A percentile compares a stretch with the other conserved stretches of the same genome.
Evolutionary conservation across 2,797 vertebrate species (phyloP).

Genomic region (Sebastes nivosus): DNA sequence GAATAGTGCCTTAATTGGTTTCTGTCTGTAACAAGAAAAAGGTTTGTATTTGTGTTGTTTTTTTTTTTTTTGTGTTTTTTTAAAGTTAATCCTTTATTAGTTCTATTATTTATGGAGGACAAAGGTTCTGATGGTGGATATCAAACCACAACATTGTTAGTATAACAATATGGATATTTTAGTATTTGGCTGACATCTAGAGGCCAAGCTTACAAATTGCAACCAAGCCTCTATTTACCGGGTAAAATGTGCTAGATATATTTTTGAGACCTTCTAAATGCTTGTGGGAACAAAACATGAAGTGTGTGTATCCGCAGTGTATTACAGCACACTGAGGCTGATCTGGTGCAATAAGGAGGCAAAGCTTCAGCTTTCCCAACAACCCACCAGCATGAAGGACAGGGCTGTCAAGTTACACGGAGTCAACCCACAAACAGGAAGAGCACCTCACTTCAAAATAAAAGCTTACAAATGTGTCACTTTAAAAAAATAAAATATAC

Average conservation of each 20-base stretch:
- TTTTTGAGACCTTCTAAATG: background rate
- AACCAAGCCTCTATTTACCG: background rate
- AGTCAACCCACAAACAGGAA: background rate
- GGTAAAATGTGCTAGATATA: background rate
- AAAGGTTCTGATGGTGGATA: background rate
- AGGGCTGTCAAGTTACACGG: no score
- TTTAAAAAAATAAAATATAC: background rate
- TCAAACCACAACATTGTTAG: background rate
- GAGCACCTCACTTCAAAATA: background rate
- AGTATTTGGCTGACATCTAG: conserved; percentile 57
- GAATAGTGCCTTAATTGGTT: background rate
- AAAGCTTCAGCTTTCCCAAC: background rate
- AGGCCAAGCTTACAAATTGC: conserved; percentile 25
- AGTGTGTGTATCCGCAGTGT: background rate
- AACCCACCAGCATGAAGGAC: background rate
- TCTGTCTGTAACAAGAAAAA: background rate
- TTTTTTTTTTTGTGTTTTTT: background rate
- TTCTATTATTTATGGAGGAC: background rate
- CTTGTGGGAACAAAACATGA: background rate
- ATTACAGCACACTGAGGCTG: background rate
- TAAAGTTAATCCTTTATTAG: background rate
- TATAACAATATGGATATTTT: background rate
- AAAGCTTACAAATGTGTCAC: background rate
- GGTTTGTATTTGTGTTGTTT: background rate
- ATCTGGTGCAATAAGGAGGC: background rate